These are phyloP conservation scores for Neofelis nebulosa DNA, from an alignment of 2,113 vertebrate genomes.

Conservation along the genomic window DNA sequence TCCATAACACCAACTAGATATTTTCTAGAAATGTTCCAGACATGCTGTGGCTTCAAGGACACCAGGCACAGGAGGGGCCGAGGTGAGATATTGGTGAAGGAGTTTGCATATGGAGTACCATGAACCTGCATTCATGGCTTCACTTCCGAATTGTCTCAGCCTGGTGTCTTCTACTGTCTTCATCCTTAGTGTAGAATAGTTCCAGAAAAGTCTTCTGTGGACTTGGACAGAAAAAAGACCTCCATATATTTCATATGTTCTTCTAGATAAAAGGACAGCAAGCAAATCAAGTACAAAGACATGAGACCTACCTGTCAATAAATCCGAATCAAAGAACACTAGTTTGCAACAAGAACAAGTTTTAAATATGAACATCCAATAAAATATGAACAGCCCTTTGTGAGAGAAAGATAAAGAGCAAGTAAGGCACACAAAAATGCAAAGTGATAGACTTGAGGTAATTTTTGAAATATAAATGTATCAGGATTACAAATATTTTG, in stretches of 20 bases:
- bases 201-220: not conserved
- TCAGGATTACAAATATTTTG: not conserved
- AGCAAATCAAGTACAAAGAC: not conserved
- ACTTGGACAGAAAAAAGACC: not conserved
- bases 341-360: not conserved
- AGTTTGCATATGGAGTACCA: not conserved
- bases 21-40: not conserved
- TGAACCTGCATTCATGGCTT: not conserved
- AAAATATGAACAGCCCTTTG: not conserved
- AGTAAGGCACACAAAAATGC: not conserved
- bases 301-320: not conserved
- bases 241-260: not conserved
- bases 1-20: not conserved
- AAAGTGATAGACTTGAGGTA: not conserved
- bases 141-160: not conserved
- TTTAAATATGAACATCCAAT: not conserved
- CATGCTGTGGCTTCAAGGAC: not conserved
- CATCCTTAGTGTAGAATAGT: not conserved
- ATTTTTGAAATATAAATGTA: not conserved
- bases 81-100: not conserved
- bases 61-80: not conserved
- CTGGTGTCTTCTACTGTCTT: not conserved
- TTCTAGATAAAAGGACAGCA: not conserved
- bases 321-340: not conserved
- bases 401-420: not conserved